Percentiles rank a stretch among this genome's conserved stretches.
phyloP scores from a whole-genome alignment of 2,113 vertebrate genomes.

The Strix aluco region DNA sequence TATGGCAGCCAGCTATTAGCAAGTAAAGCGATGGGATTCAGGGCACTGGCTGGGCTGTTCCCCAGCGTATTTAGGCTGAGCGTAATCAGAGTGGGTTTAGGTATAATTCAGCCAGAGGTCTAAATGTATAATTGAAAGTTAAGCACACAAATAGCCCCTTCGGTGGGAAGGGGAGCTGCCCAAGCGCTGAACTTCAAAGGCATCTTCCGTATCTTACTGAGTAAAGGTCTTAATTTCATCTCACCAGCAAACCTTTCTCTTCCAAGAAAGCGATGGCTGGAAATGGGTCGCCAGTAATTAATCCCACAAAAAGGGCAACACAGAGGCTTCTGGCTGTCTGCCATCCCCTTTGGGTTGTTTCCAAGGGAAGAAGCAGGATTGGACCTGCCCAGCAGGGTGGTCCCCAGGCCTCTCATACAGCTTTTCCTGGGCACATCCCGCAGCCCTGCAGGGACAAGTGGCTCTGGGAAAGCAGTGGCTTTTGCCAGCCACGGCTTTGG shows the following conservation, averaged over 20 bases:
- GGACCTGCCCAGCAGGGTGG: neutral
- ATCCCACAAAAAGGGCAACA: neutral
- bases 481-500: neutral
- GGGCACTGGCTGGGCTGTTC: neutral
- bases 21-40: neutral
- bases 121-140: neutral
- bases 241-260: neutral
- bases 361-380: neutral
- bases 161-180: neutral
- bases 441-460: rapidly evolving
- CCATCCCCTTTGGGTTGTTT: neutral
- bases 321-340: neutral
- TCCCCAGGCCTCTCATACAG: neutral
- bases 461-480: neutral
- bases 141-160: neutral
- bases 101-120: neutral
- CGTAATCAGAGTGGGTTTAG: neutral
- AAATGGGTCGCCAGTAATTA: neutral
- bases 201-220: neutral
- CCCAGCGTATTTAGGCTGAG: neutral
- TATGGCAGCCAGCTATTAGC: neutral
- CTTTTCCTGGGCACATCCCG: neutral
- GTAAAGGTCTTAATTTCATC: neutral
- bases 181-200: neutral
- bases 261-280: neutral